These are phyloP conservation scores for Plebejus melissa DNA, from an alignment of 2,888 invertebrate species.

Conservation along the genomic window DNA sequence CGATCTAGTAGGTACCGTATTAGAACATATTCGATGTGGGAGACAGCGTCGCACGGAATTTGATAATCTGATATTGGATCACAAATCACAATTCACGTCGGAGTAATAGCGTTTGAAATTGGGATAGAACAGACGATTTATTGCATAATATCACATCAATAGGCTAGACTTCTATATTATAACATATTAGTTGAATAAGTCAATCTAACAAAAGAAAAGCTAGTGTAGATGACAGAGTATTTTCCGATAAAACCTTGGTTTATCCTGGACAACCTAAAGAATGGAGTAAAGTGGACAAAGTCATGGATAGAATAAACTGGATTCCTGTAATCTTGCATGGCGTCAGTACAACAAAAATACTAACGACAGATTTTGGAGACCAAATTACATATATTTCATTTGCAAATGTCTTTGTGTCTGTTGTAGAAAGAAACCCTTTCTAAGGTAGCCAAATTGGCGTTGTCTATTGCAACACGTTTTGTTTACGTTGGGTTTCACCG, in stretches of 20 bases:
- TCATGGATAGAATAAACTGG: too few species aligned
- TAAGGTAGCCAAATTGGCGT: too few species aligned
- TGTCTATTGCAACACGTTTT: not conserved
- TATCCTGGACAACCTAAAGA: too few species aligned
- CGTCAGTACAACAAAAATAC: too few species aligned
- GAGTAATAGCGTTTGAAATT: not conserved
- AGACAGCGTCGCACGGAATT: not conserved
- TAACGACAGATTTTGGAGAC: too few species aligned
- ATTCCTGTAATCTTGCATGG: too few species aligned
- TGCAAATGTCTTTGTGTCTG: too few species aligned
- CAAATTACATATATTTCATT: too few species aligned
- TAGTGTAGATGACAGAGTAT: not conserved
- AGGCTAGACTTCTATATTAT: not conserved
- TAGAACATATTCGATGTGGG: not conserved
- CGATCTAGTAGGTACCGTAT: not conserved
- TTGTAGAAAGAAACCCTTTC: not conserved
- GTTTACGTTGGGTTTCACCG: not conserved
- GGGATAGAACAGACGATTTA: not conserved
- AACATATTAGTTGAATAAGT: too few species aligned
- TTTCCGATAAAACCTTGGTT: too few species aligned
- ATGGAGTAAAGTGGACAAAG: too few species aligned
- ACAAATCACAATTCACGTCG: not conserved
- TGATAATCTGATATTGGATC: slow-evolving; percentile 6
- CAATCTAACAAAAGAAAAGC: not conserved
- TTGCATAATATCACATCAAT: not conserved